phyloP scores from a whole-genome alignment of 2,888 invertebrate genomes.

The Acanthacorydalis orientalis region DNA sequence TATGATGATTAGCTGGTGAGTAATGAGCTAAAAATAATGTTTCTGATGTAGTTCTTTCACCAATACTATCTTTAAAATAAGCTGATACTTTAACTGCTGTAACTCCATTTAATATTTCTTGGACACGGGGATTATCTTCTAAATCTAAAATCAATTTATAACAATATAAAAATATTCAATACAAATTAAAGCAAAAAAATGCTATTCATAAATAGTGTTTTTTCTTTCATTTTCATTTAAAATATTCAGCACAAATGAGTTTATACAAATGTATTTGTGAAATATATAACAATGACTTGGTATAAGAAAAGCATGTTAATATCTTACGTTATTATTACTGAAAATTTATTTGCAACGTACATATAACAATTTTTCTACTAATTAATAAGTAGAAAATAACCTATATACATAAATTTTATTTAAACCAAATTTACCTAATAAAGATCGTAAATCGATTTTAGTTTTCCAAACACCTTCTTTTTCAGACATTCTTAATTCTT shows the following conservation, averaged over 20 bases:
- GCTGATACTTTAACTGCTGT: conserved; percentile 52
- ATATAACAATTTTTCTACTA: too few relatives aligned
- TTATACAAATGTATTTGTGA: too few relatives aligned
- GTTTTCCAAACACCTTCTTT: conserved; percentile 69
- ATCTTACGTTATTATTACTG: too few relatives aligned
- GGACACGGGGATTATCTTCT: conserved; percentile 36
- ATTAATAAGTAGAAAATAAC: too few relatives aligned
- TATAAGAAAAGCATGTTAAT: too few relatives aligned
- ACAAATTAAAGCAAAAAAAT: not conserved
- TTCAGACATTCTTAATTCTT: conserved; percentile 42
- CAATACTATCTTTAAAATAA: conserved; percentile 47
- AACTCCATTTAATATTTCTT: conserved; percentile 47
- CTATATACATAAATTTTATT: not conserved
- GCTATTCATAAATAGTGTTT: too few relatives aligned
- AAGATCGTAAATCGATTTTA: conserved; percentile 54
- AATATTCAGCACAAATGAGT: too few relatives aligned
- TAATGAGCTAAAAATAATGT: conserved; percentile 59
- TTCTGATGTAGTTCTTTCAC: conserved; percentile 49
- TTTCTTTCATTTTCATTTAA: too few relatives aligned
- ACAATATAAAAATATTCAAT: not conserved
- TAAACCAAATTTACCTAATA: conserved; percentile 30
- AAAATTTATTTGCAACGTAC: too few relatives aligned
- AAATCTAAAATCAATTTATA: conserved; percentile 21
- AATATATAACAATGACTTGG: too few relatives aligned
- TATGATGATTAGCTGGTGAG: conserved; percentile 66